These are phyloP conservation scores for Clinocottus analis DNA, from an alignment of 2,113 vertebrate genomes.

Conservation along the genomic window DNA sequence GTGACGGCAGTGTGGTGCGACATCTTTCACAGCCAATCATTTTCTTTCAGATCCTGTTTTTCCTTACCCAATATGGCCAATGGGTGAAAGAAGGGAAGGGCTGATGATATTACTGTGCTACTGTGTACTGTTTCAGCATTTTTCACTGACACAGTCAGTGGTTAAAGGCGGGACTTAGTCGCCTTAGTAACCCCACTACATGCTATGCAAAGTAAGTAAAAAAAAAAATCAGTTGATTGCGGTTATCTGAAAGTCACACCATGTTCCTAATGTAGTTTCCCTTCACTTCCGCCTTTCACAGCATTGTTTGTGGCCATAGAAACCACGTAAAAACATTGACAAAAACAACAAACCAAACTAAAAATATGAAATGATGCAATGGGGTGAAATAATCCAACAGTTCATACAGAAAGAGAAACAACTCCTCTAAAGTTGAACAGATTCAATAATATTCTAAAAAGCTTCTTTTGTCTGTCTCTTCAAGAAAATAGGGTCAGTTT, in stretches of 20 bases:
- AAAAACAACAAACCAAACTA: background rate
- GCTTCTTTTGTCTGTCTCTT: conserved; percentile 2
- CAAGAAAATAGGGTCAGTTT: conserved; percentile 21
- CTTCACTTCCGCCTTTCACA: conserved; percentile 69
- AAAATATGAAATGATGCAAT: background rate
- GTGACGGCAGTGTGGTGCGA: conserved; percentile 68
- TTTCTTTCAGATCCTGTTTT: background rate
- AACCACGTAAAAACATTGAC: conserved; percentile 8
- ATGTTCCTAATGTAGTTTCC: conserved; percentile 9
- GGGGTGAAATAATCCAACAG: background rate
- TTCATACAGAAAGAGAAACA: conserved; percentile 8
- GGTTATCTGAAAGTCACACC: conserved; percentile 1
- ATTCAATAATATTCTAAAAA: background rate
- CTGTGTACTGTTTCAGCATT: conserved; percentile 29
- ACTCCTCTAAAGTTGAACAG: background rate
- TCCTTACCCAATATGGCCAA: conserved; percentile 37
- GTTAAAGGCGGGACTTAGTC: conserved; percentile 30
- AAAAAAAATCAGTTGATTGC: background rate
- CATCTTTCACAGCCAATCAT: conserved; percentile 66
- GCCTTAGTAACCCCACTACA: background rate
- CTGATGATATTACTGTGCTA: conserved; percentile 37
- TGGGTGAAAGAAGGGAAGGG: background rate
- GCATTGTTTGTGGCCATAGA: conserved; percentile 47
- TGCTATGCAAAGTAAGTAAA: conserved; percentile 20
- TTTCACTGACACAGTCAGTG: conserved; percentile 13